phyloP scores from a whole-genome alignment of 2,888 invertebrate species.

The Agrotis segetum region DNA sequence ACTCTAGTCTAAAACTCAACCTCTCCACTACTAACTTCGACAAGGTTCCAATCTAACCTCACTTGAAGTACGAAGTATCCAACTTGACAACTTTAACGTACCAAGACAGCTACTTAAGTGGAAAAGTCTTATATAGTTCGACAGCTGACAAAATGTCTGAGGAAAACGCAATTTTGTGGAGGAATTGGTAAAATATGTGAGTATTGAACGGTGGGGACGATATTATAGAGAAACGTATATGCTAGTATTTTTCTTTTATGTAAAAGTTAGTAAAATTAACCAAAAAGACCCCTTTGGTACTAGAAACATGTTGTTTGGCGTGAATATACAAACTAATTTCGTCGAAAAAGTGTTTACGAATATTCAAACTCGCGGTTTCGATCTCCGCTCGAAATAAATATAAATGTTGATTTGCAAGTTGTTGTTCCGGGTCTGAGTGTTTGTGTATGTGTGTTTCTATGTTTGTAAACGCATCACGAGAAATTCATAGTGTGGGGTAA shows the following conservation, averaged over 20 bases:
- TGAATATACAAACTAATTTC: too few relatives aligned
- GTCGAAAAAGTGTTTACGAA: too few relatives aligned
- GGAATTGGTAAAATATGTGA: background rate
- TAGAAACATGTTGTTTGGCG: too few relatives aligned
- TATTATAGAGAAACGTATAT: background rate
- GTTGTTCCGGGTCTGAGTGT: too few relatives aligned
- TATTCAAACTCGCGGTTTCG: too few relatives aligned
- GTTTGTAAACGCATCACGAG: too few relatives aligned
- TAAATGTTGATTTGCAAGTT: too few relatives aligned
- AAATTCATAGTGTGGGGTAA: too few relatives aligned
- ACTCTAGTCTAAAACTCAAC: background rate
- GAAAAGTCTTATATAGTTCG: conserved; percentile 21
- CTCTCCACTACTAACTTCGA: background rate
- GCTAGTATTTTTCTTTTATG: background rate
- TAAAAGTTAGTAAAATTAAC: too few relatives aligned
- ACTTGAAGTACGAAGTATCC: conserved; percentile 6
- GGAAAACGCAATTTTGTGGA: conserved; percentile 4
- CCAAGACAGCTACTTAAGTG: conserved; percentile 34
- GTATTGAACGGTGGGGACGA: background rate
- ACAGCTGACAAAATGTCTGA: conserved; percentile 26
- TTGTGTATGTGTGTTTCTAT: too few relatives aligned
- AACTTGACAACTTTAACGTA: conserved; percentile 27
- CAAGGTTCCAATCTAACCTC: background rate
- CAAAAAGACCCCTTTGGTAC: too few relatives aligned
- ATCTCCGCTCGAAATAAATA: too few relatives aligned